A percentile compares a stretch with the other conserved stretches of the same genome.
Evolutionary conservation across 2,113 vertebrate species (phyloP).

Genomic region (Equus quagga): DNA sequence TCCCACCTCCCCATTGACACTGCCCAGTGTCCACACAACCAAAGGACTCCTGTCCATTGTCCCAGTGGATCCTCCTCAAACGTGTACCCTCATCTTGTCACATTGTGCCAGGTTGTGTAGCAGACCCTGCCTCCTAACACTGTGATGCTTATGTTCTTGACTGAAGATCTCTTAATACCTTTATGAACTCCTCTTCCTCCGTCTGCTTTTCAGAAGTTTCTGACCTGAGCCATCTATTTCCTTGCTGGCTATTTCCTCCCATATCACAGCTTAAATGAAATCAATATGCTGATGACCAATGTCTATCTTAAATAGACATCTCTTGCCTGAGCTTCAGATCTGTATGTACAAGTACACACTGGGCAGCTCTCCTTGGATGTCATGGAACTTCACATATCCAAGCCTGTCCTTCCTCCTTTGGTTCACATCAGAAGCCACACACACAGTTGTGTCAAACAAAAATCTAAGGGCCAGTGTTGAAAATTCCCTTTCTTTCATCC

Average conservation of each 20-base stretch:
- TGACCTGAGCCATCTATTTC: not conserved
- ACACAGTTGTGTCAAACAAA: not conserved
- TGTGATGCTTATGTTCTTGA: not conserved
- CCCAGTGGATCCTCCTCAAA: too few relatives aligned
- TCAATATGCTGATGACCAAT: too few relatives aligned
- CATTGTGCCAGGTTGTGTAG: not conserved
- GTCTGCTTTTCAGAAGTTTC: not conserved
- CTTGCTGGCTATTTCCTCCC: not conserved
- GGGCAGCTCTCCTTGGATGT: not conserved
- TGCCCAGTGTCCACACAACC: not conserved
- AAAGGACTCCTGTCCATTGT: not conserved
- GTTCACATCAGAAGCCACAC: not conserved
- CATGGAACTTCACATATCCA: rapidly evolving
- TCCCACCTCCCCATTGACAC: not conserved
- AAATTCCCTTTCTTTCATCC: not conserved
- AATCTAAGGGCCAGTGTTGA: not conserved
- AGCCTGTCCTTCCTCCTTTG: not conserved
- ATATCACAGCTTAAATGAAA: not conserved
- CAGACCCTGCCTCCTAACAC: not conserved
- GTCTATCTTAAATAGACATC: not conserved
- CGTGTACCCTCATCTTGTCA: not conserved
- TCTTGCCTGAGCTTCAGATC: not conserved
- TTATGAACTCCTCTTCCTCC: not conserved
- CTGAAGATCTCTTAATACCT: not conserved
- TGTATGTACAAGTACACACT: not conserved